phyloP scores from a whole-genome alignment of 2,797 vertebrate genomes.

The Miichthys miiuy region DNA sequence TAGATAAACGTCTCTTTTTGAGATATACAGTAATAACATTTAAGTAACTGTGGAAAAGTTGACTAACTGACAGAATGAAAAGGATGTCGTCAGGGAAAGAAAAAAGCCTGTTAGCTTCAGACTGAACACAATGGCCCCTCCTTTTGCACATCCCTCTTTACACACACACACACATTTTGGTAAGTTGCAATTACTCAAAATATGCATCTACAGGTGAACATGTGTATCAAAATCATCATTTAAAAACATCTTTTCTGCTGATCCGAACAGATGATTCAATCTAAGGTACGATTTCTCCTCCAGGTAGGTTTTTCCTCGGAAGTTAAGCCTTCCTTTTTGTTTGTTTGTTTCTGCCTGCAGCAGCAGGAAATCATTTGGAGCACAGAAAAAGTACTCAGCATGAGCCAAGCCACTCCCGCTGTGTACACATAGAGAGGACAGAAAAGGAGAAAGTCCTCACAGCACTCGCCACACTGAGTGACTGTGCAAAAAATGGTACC shows the following conservation, averaged over 20 bases:
- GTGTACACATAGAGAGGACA: conserved; percentile 4
- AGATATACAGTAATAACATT: conserved; percentile 26
- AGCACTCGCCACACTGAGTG: not conserved
- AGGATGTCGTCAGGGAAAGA: conserved; percentile 29
- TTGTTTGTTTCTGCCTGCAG: conserved; percentile 32
- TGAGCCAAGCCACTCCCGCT: not conserved
- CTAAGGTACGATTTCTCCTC: not conserved
- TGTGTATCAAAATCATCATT: not conserved
- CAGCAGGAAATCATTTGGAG: conserved; percentile 30
- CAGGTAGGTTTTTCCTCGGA: not conserved
- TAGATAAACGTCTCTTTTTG: conserved; percentile 44
- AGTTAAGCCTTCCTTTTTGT: not conserved
- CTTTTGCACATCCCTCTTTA: conserved; percentile 11
- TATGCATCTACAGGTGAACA: not conserved
- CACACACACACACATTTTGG: conserved; percentile 3
- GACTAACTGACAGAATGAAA: conserved; percentile 44
- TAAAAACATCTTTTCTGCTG: not conserved
- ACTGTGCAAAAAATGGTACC: not conserved
- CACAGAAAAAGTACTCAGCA: not conserved
- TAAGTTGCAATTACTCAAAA: not conserved
- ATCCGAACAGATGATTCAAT: not conserved
- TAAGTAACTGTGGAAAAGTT: conserved; percentile 55
- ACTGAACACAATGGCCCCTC: conserved; percentile 16
- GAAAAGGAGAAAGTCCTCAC: not conserved
- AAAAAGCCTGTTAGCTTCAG: conserved; percentile 31